phyloP scores from a whole-genome alignment of 64 coral and sea anemone species.

The Stichodactyla mertensii region DNA sequence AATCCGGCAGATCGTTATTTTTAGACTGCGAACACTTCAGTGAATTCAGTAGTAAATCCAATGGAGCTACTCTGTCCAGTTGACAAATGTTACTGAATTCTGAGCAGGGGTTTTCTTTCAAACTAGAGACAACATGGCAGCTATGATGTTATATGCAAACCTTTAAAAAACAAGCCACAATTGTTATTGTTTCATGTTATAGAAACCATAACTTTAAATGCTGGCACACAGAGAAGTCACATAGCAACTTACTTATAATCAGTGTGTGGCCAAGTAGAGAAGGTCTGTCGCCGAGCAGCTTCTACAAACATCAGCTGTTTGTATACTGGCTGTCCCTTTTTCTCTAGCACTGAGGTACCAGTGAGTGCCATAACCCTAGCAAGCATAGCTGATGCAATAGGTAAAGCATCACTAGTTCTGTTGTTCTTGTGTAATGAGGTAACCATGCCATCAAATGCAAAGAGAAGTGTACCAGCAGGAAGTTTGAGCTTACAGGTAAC shows the following conservation, averaged over 20 bases:
- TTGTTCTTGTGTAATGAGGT: slow-evolving; percentile 52
- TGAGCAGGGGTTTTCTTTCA: too few relatives aligned
- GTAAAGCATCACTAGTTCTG: slow-evolving; percentile 76
- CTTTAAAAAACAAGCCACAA: too few relatives aligned
- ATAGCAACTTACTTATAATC: slow-evolving; percentile 66
- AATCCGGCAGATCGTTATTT: too few relatives aligned
- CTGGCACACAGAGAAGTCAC: not conserved
- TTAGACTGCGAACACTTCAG: too few relatives aligned
- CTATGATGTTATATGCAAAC: too few relatives aligned
- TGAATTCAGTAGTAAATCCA: too few relatives aligned
- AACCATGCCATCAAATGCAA: slow-evolving; percentile 63
- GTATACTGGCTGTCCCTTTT: slow-evolving; percentile 40
- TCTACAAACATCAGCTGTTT: slow-evolving; percentile 86
- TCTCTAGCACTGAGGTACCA: slow-evolving; percentile 47
- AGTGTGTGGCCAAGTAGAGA: slow-evolving; percentile 87
- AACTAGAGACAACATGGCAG: too few relatives aligned
- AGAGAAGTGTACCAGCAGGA: slow-evolving; percentile 45
- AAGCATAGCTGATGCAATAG: slow-evolving; percentile 66
- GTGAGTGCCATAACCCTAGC: slow-evolving; percentile 65
- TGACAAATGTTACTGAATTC: too few relatives aligned
- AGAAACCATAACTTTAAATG: not conserved
- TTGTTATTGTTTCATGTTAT: too few relatives aligned
- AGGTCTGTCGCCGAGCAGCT: slow-evolving; percentile 81
- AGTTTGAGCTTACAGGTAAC: slow-evolving; percentile 61
- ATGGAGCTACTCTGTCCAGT: too few relatives aligned